Base-by-base conservation (phyloP, 2,797 vertebrate species). In the Smutsia gigantea region DNA sequence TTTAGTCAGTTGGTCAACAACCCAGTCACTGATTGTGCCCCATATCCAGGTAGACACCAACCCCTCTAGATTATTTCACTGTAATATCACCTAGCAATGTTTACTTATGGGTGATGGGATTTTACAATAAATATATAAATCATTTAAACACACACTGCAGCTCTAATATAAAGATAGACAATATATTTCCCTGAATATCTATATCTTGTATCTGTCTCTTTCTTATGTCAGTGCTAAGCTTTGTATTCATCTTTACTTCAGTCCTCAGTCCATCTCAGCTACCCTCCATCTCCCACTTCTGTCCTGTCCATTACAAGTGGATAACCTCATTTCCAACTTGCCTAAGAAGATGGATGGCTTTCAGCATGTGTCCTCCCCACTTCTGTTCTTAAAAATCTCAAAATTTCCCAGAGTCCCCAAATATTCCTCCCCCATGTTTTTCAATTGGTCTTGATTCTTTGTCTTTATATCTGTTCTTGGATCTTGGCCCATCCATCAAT, bases 391-490 rank as follows among this genome's bases (percentile, higher is more conserved):
- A 64, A 64, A 90, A 84, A 19, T 29, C 21, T 82, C 49, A 57
- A 64, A 63, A 78, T 49, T 87, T 74, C 59, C 39, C 29, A 51
- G n/a, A 87, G 53, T 84, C 7, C 29, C 84, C 57, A 79, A 72
- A 74, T 64, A 87, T 53, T 93, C 25, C 51, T 86, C 39, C 42
- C 39, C 63, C 13, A 4, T 51, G 17, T 27, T 77, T 81, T 91
- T 18, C 42, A 66, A 25, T 10, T 19, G 21, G 49, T 7, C 83
- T 46, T 93, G n/a, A 21, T 79, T 91, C 51, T 82, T 86, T 78
- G 46, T 25, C 59, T 91, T 94, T 85, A 37, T 78, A 31, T 78
- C 13, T 96, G 17, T 66, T 92, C 93, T 89, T 87, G 12, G 23
- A 81, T 81, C 15, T 95, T 87, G 2, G 21, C 9, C 49, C 27